Evolutionary conservation across 2,888 invertebrate genomes (phyloP), one percentile per base, ranked within the genome.

Genomic region (Cerceris ruficornis): DNA sequence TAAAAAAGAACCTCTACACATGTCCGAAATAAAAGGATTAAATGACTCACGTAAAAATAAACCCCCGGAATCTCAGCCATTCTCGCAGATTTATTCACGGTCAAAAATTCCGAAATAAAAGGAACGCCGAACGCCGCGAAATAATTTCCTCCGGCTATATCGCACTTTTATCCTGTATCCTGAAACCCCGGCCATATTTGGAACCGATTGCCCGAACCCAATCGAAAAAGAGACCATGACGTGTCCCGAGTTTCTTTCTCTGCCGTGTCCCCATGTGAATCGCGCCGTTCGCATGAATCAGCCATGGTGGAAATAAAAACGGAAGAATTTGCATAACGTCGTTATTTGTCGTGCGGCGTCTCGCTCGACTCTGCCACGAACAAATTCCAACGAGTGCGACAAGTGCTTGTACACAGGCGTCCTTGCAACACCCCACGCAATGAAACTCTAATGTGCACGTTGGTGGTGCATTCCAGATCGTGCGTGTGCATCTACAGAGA

Each of bases 391-490:
- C 67, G 64, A 65, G 60, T 50, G 69, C 72, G 79, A 72, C 78
- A 78, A 78, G 72, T 78, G 78, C 54, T 50, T 41, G 60, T 55
- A 42, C 54, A 68, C 65, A n/a, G 17, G 7, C 85, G 85, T 85
- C 85, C 85, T 83, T 83, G 83, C 85, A 42, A 46, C 85, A 46
- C 74, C 83, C 79, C 76, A 74, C 85, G 72, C 80, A 58, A 74
- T 61, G 64, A 69, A 69, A 77, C 64, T 28, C 71, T 69, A 77
- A 81, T 71, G 68, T 43, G 61, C 57, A 74, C 81, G 70, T 68
- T 57, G 81, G 58, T 70, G 83, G 64, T 73, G 71, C 77, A 75
- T 81, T 82, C 81, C 74, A 46, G 57, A 54, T 50, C 67, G 55
- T 54, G 55, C 59, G 46, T 54, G 58, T 59, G 71, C 59, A 55